Evolutionary conservation across 1,140 invertebrate species (phyloP).

Genomic region (Formica selysi): DNA sequence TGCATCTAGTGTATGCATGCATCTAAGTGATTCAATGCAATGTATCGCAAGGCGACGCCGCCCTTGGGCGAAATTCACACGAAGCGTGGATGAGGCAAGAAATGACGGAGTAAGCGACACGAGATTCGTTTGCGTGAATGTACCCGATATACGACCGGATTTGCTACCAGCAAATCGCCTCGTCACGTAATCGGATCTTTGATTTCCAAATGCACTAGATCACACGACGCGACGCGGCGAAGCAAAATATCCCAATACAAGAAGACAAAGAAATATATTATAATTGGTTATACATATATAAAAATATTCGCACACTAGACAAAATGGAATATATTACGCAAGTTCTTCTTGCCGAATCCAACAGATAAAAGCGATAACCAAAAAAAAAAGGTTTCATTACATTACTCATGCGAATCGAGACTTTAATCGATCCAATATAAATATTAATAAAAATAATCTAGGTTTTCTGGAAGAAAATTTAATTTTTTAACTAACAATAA

Average conservation of each 20-base stretch:
- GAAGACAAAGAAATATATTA: background rate
- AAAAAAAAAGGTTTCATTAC: too few species aligned
- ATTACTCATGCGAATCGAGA: too few species aligned
- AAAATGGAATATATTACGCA: background rate
- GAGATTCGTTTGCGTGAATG: constrained; percentile 1
- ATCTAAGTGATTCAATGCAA: constrained; percentile 28
- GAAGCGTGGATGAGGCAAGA: background rate
- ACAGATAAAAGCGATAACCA: too few species aligned
- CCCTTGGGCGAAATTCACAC: constrained; percentile 13
- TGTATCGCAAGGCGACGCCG: constrained; percentile 13
- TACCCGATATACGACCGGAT: background rate
- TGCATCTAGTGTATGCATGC: background rate
- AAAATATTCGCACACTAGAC: background rate
- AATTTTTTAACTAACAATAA: too few species aligned
- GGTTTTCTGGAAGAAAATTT: too few species aligned
- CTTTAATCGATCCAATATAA: too few species aligned
- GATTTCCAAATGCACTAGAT: background rate
- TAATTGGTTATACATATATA: background rate
- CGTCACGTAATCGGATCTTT: constrained; percentile 11
- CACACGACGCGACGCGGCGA: background rate
- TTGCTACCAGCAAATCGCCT: background rate
- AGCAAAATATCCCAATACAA: background rate
- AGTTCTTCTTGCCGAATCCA: background rate
- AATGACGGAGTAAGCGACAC: background rate
- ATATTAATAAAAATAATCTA: too few species aligned